These are phyloP conservation scores for Telmatochromis bifrenatus DNA, from an alignment of 2,113 vertebrate species.

Conservation along the genomic window DNA sequence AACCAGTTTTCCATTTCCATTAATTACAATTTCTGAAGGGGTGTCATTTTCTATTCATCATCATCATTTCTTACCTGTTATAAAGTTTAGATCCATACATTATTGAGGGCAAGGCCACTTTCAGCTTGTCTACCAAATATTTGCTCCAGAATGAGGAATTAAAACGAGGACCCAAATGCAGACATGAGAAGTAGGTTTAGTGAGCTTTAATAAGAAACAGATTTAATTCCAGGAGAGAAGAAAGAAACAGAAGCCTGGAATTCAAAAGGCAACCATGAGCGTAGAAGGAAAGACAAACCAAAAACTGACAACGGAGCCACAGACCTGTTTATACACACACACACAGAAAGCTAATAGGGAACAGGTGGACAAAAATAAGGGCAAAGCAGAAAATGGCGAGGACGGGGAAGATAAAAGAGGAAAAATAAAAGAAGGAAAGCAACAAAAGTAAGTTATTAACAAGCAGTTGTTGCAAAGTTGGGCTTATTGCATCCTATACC, in stretches of 20 bases:
- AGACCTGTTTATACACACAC: not conserved
- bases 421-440: not conserved
- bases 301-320: not conserved
- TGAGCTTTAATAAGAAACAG: not conserved
- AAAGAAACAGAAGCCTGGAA: not conserved
- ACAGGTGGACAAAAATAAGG: not conserved
- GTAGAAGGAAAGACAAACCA: not conserved
- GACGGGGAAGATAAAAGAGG: not conserved
- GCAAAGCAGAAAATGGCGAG: not conserved
- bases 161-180: not conserved
- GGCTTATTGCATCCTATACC: not conserved
- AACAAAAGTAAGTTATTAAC: not conserved
- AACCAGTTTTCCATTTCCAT: not conserved
- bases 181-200: not conserved
- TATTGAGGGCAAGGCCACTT: not conserved
- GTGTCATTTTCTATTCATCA: not conserved
- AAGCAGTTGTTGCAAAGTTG: not conserved
- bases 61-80: not conserved
- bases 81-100: not conserved
- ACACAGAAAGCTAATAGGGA: not conserved
- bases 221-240: not conserved
- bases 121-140: not conserved
- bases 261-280: not conserved
- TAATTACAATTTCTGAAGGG: not conserved
- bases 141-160: not conserved